Percentiles rank a stretch among this genome's conserved stretches.
phyloP scores from a whole-genome alignment of 2,888 invertebrate species.

The Drosophila anomelani region DNA sequence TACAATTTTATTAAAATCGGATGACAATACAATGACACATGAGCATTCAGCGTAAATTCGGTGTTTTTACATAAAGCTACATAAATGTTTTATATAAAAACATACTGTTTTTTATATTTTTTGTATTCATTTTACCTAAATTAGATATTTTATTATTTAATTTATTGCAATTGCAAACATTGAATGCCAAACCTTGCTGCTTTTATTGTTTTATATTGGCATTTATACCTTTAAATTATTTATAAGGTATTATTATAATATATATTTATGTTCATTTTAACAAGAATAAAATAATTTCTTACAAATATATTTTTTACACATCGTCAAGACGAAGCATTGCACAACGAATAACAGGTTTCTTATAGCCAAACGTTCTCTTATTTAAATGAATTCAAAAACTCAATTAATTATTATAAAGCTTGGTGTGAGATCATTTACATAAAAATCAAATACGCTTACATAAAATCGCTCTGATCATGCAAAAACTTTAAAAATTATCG shows the following conservation, averaged over 20 bases:
- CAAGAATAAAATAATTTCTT: neutral
- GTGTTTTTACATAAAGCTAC: too few relatives aligned
- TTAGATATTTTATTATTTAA: too few relatives aligned
- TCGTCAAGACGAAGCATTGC: too few relatives aligned
- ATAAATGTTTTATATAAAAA: too few relatives aligned
- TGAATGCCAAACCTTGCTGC: too few relatives aligned
- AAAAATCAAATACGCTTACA: conserved; percentile 16
- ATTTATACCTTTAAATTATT: neutral
- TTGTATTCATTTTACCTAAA: too few relatives aligned
- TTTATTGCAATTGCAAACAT: too few relatives aligned
- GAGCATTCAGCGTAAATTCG: too few relatives aligned
- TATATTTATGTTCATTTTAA: neutral
- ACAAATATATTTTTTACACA: neutral
- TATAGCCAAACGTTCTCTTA: neutral
- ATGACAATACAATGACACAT: too few relatives aligned
- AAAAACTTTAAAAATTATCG: conserved; percentile 5
- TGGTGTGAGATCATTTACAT: conserved; percentile 27
- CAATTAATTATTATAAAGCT: neutral
- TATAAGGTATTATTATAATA: neutral
- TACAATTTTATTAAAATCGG: too few relatives aligned
- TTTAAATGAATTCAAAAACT: neutral
- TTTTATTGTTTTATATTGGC: neutral
- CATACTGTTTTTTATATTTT: too few relatives aligned
- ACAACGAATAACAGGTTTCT: neutral
- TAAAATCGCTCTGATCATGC: conserved; percentile 11